A percentile compares a stretch with the other conserved stretches of the same genome.
Evolutionary conservation across 1,140 invertebrate species (phyloP).

Genomic region (Drosophila jambulina): DNA sequence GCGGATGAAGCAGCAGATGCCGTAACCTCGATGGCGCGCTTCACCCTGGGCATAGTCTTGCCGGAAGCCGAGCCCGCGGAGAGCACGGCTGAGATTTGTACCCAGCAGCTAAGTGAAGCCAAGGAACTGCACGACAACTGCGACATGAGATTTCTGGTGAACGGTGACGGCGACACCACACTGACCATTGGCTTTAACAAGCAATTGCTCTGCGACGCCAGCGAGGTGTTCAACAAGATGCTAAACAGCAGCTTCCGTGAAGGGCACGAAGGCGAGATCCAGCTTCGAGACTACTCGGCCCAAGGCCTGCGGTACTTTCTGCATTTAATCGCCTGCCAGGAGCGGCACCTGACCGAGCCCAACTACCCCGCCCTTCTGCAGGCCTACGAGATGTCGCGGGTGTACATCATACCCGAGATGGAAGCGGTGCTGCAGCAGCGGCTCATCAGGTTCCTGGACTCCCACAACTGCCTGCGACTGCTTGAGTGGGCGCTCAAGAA

Average conservation of each 20-base stretch:
- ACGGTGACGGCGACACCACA: slow-evolving; percentile 6
- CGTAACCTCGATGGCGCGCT: slow-evolving; percentile 71
- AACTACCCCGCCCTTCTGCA: slow-evolving; percentile 76
- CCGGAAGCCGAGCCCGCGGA: slow-evolving; percentile 53
- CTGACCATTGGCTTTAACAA: slow-evolving; percentile 78
- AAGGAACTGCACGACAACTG: slow-evolving; percentile 55
- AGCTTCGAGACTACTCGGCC: slow-evolving; percentile 69
- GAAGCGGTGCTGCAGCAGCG: slow-evolving; percentile 67
- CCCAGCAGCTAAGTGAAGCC: slow-evolving; percentile 15
- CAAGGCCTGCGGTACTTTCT: slow-evolving; percentile 77
- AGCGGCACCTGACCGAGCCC: slow-evolving; percentile 46
- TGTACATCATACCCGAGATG: slow-evolving; percentile 81
- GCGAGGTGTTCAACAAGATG: slow-evolving; percentile 84
- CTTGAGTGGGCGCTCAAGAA: slow-evolving; percentile 83
- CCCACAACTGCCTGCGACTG: slow-evolving; percentile 67
- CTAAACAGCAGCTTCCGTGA: slow-evolving; percentile 81
- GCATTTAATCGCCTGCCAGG: slow-evolving; percentile 68
- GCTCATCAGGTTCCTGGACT: slow-evolving; percentile 69
- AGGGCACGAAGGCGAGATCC: slow-evolving; percentile 77
- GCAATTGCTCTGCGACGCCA: slow-evolving; percentile 73
- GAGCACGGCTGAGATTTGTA: slow-evolving; percentile 34
- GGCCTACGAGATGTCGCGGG: slow-evolving; percentile 80
- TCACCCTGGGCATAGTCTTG: slow-evolving; percentile 70
- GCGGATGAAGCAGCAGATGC: slow-evolving; percentile 77
- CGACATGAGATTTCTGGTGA: slow-evolving; percentile 79